Percentiles rank a stretch among this genome's conserved stretches.
Evolutionary conservation across 2,888 invertebrate species (phyloP).

Genomic region (Agriotes lineatus): DNA sequence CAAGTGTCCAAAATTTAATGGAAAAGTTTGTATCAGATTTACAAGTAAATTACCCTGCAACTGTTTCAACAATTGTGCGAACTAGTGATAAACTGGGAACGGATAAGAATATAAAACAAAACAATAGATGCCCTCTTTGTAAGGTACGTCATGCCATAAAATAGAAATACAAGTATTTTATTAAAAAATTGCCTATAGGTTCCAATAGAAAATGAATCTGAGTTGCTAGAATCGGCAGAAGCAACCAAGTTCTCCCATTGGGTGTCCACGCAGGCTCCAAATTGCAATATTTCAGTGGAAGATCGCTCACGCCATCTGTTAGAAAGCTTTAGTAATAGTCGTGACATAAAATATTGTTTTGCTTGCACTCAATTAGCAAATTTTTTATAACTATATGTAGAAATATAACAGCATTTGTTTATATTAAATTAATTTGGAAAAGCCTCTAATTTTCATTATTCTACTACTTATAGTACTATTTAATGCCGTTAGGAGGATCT

Average conservation of each 20-base stretch:
- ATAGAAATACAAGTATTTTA: too few species aligned
- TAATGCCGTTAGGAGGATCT: too few species aligned
- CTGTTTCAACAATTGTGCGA: constrained; percentile 87
- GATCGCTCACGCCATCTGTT: constrained; percentile 50
- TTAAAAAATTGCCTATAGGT: constrained; percentile 67
- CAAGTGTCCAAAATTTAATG: constrained; percentile 81
- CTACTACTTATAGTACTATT: too few species aligned
- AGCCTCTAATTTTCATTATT: too few species aligned
- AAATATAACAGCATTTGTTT: too few species aligned
- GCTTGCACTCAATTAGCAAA: constrained; percentile 53
- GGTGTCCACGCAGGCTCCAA: constrained; percentile 55
- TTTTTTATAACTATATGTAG: constrained; percentile 28
- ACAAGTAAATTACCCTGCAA: constrained; percentile 82
- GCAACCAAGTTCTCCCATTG: constrained; percentile 73
- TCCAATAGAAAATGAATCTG: constrained; percentile 62
- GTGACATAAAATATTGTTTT: constrained; percentile 54
- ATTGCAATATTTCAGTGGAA: constrained; percentile 38
- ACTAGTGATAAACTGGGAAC: constrained; percentile 82
- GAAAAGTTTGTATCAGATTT: constrained; percentile 80
- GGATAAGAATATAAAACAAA: constrained; percentile 50
- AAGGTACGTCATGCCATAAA: too few species aligned
- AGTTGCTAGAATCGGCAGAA: constrained; percentile 70
- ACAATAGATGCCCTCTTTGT: constrained; percentile 66
- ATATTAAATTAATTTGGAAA: too few species aligned
- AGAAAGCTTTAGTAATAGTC: constrained; percentile 39